Base-by-base conservation (phyloP, 37 sponge, comb jelly and placozoan species). In the Cliona cf. orientalis region DNA sequence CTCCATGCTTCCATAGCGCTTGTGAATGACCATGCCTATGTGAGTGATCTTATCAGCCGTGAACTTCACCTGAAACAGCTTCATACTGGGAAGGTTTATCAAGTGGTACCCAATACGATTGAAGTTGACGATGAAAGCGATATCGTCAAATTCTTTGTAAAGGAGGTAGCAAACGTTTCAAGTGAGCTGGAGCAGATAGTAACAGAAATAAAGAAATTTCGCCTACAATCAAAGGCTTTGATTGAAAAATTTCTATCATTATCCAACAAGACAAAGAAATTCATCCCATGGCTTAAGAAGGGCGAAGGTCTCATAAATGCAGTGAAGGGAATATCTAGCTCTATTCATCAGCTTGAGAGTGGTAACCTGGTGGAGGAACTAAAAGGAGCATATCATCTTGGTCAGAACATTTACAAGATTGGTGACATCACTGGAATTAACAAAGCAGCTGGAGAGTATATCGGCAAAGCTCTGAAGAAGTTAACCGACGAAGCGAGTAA, bases 311-410 rank as follows among this genome's bases (percentile, higher is more conserved):
- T 61, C n/a, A 7, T n/a, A 6, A 61, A 61, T 61, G 63, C 25
- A 7, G 29, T 61, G 5, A 9, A 7, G 6, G 63, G 63, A n/a
- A 22, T 61, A 7, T 21, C n/a, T 22, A n/a, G 63, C n/a, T 61
- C 63, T 25, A 61, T 61, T 22, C 28, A n/a, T 61, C 26, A 61
- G n/a, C 63, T 61, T n/a, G 63, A 61, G 63, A 22, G n/a, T 61
- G 63, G 63, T 7, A n/a, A n/a, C n/a, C n/a, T n/a, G n/a, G n/a
- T n/a, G n/a, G 26, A 61, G 63, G 6, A 26, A 6, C 26, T 9
- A 28, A 61, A 61, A 22, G 63, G 63, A 26, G 63, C 63, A 22
- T 61, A n/a, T 61, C 26, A 61, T 61, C 63, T 61, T 61, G 63
- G 28, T 61, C 7, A 9, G 26, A 61, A 22, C n/a, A 5, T n/a